Base-by-base conservation (phyloP, 2,113 vertebrate genomes). In the Probosciger aterrimus region DNA sequence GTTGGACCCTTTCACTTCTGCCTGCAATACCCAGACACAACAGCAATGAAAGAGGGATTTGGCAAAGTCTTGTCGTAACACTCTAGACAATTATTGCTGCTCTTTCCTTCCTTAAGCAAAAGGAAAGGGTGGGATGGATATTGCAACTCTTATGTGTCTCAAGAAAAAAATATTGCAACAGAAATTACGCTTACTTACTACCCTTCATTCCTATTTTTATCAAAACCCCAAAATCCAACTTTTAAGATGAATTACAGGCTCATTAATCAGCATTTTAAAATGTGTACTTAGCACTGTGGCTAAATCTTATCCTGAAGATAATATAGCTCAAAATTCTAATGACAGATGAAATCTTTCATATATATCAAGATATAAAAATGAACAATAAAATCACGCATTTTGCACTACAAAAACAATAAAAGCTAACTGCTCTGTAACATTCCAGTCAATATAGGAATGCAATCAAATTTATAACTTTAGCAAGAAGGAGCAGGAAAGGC, bases 301-400 rank as follows among this genome's bases (percentile, higher is more conserved):
- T 92, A 94, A 95, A 88, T 90, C 80, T 81, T 70, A 86, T 11
- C 46, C 59, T 53, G 75, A 92, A 94, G 68, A 95, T 70, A n/a
- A 88, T 83, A 49, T 14, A 63, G 47, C 80, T 96, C 88, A 90
- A 88, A 92, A 92, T 92, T 90, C 82, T 88, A 92, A 81, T 86
- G 88, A 88, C 77, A 94, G 25, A 90, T 74, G 31, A 93, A 94
- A 90, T 77, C 88, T 70, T 35, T 35, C 57, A 59, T 24, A 35
- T 24, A 35, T 24, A 59, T 35, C 33, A 65, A 96, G 83, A 78
- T 91, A 82, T 88, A 95, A 97, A 93, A 92, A 73, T 50, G 53
- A 95, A 94, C 86, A 88, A 78, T 92, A 93, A 95, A 94, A 84
- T 95, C 53, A 90, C 59, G 41, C 68, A 65, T 69, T 94, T 95